Evolutionary conservation across 2,888 invertebrate genomes (phyloP).

Genomic region (Panopea generosa): DNA sequence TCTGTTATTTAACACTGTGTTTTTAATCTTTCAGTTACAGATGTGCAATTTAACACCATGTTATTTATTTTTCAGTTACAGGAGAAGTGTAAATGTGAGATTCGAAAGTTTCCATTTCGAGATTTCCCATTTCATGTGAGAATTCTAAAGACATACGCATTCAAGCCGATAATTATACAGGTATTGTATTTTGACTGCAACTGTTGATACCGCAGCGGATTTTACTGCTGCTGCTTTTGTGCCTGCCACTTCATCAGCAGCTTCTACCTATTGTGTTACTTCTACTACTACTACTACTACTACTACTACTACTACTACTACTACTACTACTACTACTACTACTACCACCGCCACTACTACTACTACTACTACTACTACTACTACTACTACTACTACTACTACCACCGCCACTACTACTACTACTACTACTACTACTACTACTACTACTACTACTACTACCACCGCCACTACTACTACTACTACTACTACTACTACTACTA

Average conservation of each 20-base stretch:
- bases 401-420: neutral
- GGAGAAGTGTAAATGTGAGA: too few relatives aligned
- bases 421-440: slow-evolving; percentile 3
- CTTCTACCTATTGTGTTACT: neutral
- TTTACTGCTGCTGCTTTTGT: neutral
- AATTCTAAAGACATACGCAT: too few relatives aligned
- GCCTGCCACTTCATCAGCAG: neutral
- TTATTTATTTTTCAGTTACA: too few relatives aligned
- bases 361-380: slow-evolving; percentile 3
- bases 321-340: slow-evolving; percentile 1
- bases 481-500: slow-evolving; percentile 3
- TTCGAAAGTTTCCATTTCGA: too few relatives aligned
- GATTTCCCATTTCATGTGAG: too few relatives aligned
- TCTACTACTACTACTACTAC: neutral
- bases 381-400: slow-evolving; percentile 3
- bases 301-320: slow-evolving; percentile 1
- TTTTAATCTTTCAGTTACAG: too few relatives aligned
- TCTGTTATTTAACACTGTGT: too few relatives aligned
- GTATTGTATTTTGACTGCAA: too few relatives aligned
- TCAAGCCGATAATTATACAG: too few relatives aligned
- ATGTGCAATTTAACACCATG: too few relatives aligned
- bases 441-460: neutral
- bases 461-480: neutral
- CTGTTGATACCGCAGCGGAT: too few relatives aligned
- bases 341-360: neutral